Conservation (phyloP, 2,797 vertebrate genomes). For the Poeciliopsis paucimaculata region DNA sequence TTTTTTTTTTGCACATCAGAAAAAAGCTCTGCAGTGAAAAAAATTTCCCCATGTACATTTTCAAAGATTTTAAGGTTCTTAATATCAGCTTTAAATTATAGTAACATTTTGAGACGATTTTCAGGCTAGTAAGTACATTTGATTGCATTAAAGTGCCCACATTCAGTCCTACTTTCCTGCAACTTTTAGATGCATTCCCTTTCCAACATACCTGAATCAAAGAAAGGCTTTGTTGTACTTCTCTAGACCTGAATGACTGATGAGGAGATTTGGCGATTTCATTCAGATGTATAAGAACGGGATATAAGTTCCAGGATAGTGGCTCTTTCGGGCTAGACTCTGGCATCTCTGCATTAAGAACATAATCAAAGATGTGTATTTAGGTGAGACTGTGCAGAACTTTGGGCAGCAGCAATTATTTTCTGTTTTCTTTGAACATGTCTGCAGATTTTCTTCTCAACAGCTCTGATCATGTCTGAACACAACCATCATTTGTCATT, state of each 20-base stretch:
- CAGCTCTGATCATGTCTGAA: not conserved
- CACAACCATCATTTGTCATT: not conserved
- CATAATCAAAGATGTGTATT: not conserved
- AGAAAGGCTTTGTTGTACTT: not conserved
- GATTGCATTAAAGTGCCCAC: not conserved
- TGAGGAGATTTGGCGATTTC: not conserved
- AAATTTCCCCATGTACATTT: not conserved
- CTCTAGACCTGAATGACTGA: not conserved
- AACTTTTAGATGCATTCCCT: not conserved
- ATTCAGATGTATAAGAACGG: not conserved
- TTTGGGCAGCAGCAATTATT: not conserved
- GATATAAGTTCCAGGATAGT: not conserved
- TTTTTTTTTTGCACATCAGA: no score
- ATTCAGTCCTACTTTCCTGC: not conserved
- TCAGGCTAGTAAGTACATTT: not conserved
- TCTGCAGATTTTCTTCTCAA: conserved; percentile 2
- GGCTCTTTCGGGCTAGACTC: not conserved
- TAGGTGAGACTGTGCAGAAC: not conserved
- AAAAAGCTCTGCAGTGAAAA: not conserved
- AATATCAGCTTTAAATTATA: not conserved
- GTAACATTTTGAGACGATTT: not conserved
- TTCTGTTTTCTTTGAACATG: not conserved
- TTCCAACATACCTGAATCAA: not conserved
- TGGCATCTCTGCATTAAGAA: not conserved
- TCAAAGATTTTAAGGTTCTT: not conserved